phyloP scores from a whole-genome alignment of 2,888 invertebrate genomes.

The Tortrix viridana region DNA sequence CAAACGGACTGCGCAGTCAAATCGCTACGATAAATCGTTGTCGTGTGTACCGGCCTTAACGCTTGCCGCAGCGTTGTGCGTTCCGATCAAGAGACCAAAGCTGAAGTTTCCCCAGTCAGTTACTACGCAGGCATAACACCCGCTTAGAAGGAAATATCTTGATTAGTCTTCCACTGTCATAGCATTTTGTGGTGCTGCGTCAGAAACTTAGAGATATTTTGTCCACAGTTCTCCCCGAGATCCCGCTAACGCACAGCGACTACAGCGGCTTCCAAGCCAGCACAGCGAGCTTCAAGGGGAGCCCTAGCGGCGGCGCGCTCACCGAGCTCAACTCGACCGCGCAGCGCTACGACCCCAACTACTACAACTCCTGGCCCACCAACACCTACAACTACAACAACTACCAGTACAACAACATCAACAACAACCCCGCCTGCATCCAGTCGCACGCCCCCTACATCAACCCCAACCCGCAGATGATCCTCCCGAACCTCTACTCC shows the following conservation, averaged over 20 bases:
- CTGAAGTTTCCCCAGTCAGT: no score
- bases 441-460: slow-evolving; percentile 85
- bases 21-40: no score
- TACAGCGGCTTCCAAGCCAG: slow-evolving; percentile 72
- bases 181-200: not conserved
- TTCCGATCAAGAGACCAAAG: no score
- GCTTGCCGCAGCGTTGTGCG: no score
- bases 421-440: slow-evolving; percentile 79
- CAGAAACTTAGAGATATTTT: slow-evolving; percentile 6
- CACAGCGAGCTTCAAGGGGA: slow-evolving; percentile 70
- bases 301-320: slow-evolving; percentile 67
- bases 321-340: slow-evolving; percentile 75
- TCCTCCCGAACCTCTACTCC: slow-evolving; percentile 91
- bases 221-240: slow-evolving; percentile 83
- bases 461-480: slow-evolving; percentile 87
- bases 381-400: slow-evolving; percentile 89
- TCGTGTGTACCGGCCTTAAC: no score
- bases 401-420: slow-evolving; percentile 87
- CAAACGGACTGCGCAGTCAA: no score
- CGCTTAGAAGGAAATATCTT: no score
- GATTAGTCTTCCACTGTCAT: no score
- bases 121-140: no score
- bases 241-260: slow-evolving; percentile 74
- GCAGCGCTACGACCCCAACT: slow-evolving; percentile 82
- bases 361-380: slow-evolving; percentile 84